Conservation (phyloP, 2,113 vertebrate genomes). For the Galeopterus variegatus region DNA sequence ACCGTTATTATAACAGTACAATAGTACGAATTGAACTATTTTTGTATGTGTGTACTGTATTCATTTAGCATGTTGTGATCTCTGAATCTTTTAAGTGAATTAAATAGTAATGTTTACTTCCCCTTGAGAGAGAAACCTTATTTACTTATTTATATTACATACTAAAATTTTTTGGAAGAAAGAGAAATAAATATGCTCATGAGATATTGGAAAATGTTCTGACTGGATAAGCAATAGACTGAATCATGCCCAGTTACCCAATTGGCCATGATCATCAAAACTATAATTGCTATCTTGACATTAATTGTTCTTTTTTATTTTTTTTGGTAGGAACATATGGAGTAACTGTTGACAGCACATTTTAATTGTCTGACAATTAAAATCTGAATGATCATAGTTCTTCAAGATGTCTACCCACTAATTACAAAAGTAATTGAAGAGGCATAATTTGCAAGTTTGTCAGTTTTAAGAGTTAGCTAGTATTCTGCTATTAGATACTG, state of each 20-base stretch:
- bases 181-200: slow-evolving; percentile 16
- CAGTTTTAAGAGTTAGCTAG: slow-evolving; percentile 11
- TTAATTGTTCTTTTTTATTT: slow-evolving; percentile 31
- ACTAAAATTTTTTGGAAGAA: not conserved
- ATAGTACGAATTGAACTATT: not conserved
- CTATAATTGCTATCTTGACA: slow-evolving; percentile 41
- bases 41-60: not conserved
- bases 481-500: not conserved
- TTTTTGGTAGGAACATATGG: slow-evolving; percentile 54
- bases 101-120: slow-evolving; percentile 21
- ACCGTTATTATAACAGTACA: not conserved
- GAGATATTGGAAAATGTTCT: not conserved
- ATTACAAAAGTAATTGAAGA: slow-evolving; percentile 54
- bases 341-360: not conserved
- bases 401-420: slow-evolving; percentile 3
- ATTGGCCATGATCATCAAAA: slow-evolving; percentile 49
- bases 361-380: slow-evolving; percentile 56
- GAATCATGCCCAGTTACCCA: slow-evolving; percentile 41
- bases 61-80: not conserved
- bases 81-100: slow-evolving; percentile 49
- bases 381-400: slow-evolving; percentile 58
- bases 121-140: not conserved
- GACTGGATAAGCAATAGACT: slow-evolving; percentile 39
- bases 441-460: slow-evolving; percentile 43
- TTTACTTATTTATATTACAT: slow-evolving; percentile 48